Conservation (phyloP, 1,140 invertebrate genomes). For the Nasonia vitripennis region DNA sequence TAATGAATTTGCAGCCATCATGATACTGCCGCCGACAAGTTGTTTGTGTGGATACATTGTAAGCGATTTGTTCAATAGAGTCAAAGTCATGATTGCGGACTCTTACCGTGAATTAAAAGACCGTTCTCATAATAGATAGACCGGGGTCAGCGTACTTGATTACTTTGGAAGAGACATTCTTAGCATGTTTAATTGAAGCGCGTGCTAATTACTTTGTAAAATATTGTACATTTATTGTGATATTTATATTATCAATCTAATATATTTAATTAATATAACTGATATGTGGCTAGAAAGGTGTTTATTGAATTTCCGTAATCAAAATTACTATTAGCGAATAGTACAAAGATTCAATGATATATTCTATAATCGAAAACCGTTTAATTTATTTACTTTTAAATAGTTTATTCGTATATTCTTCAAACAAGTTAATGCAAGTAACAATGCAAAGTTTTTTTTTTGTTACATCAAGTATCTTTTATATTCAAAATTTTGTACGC, state of each 20-base stretch:
- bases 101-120: background rate
- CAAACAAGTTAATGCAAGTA: background rate
- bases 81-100: constrained; percentile 30
- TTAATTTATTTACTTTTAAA: constrained; percentile 13
- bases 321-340: constrained; percentile 1
- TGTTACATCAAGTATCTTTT: background rate
- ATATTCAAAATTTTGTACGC: background rate
- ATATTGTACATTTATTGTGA: constrained; percentile 45
- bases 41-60: constrained; percentile 16
- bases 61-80: constrained; percentile 6
- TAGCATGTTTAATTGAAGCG: background rate
- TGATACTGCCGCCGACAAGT: constrained; percentile 22
- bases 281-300: background rate
- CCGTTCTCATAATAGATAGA: background rate
- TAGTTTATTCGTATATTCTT: background rate
- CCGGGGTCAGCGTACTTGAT: constrained; percentile 15
- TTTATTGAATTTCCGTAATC: background rate
- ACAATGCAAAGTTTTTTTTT: background rate
- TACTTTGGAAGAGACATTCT: constrained; percentile 41
- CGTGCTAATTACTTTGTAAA: constrained; percentile 38
- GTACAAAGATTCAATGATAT: background rate
- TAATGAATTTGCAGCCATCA: constrained; percentile 16
- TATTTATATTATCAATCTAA: constrained; percentile 37
- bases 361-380: background rate
- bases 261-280: constrained; percentile 19